Evolutionary conservation across 2,113 vertebrate species (phyloP), one percentile per base, ranked within the genome.

Genomic region (Gallinago media): DNA sequence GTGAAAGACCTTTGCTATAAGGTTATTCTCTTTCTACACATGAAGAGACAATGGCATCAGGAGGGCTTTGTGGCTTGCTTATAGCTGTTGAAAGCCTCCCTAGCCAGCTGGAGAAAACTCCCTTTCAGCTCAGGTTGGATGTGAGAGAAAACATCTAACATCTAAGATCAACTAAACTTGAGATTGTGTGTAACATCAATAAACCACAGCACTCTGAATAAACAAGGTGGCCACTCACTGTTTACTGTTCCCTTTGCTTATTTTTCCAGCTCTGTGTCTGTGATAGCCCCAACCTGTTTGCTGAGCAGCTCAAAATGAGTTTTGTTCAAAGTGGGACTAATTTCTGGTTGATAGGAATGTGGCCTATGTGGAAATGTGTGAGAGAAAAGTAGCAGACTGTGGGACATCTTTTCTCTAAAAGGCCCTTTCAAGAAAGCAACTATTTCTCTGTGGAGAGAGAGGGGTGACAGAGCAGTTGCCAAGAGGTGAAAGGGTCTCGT

Each of bases 131-230:
- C 7, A 56, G 20, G 50, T 25, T 92, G 78, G 67, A 82, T 63
- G 61, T 79, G 55, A 93, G 34, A 77, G 38, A 96, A 96, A 92
- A 87, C 74, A 40, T 36, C 46, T 47, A 68, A 44, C 3, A 4
- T 80, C 65, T 81, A 59, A 89, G 67, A 79, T 80, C 67, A 94
- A 14, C 86, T 91, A 92, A 94, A 94, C 85, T 76, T 90, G 67
- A 94, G 93, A 76, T 85, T 96, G 82, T 89, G 52, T 67, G 58
- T 42, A 83, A 85, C 50, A 47, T 77, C 92, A 95, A 96, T 92
- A 96, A 94, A 96, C 89, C 61, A 44, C 58, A 70, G 87, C 46
- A 34, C 93, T 89, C 58, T 95, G 95, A 79, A 92, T 94, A 96
- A 97, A 96, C 89, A 95, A 92, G 84, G 81, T 82, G 71, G 20